Percentiles rank a stretch among this genome's conserved stretches.
phyloP scores from a whole-genome alignment of 2,797 vertebrate genomes.

The Furcifer pardalis region DNA sequence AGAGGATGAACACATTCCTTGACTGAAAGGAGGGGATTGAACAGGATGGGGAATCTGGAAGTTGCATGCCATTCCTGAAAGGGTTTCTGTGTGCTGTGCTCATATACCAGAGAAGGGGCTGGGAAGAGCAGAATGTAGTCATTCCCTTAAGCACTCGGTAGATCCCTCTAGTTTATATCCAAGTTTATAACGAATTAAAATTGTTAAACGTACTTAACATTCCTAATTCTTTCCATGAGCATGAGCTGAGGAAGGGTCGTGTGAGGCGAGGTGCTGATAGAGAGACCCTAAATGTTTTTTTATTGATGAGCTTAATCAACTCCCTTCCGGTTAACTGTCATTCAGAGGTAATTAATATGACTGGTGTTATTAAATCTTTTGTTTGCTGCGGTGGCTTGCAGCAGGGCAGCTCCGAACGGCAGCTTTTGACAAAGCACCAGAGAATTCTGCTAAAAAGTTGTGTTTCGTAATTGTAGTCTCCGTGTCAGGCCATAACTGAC shows the following conservation, averaged over 20 bases:
- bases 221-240: slow-evolving; percentile 15
- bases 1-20: not conserved
- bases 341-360: slow-evolving; percentile 72
- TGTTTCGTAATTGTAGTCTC: slow-evolving; percentile 83
- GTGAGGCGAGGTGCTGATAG: slow-evolving; percentile 14
- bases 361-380: slow-evolving; percentile 82
- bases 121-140: not conserved
- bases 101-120: too few species aligned
- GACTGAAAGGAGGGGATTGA: not conserved
- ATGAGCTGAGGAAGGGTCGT: not conserved
- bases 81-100: not conserved
- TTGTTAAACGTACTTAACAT: not conserved
- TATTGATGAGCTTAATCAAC: slow-evolving; percentile 59
- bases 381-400: slow-evolving; percentile 77
- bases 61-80: not conserved
- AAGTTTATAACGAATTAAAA: not conserved
- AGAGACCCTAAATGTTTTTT: slow-evolving; percentile 61
- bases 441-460: slow-evolving; percentile 87
- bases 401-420: slow-evolving; percentile 77
- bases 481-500: slow-evolving; percentile 84
- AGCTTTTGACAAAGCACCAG: slow-evolving; percentile 93
- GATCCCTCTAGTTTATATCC: not conserved
- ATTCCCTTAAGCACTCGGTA: not conserved
- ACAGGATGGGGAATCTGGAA: not conserved
- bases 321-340: slow-evolving; percentile 59